Base-by-base conservation (phyloP, 2,888 invertebrate genomes). In the Ethmia dodecea region DNA sequence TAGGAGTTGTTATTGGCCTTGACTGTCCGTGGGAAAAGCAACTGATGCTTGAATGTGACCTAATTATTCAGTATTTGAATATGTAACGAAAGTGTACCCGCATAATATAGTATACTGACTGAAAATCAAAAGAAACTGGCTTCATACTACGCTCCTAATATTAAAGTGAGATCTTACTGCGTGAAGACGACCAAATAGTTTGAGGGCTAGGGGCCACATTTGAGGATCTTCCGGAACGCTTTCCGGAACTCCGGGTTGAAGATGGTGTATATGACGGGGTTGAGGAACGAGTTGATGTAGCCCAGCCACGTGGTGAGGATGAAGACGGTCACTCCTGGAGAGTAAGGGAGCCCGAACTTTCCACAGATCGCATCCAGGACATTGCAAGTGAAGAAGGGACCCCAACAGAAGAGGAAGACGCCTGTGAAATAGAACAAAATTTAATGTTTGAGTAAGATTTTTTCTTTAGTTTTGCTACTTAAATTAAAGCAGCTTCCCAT, bases 331-430 rank as follows among this genome's bases (percentile, higher is more conserved):
- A 97, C 90, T 13, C 96, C 93, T 0, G 96, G 94, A 46, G 93
- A 92, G 72, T 94, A 95, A 46, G 91, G 89, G 52, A 90, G 88
- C 32, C 90, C 89, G 55, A 94, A 86, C 77, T 97, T 96, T 57
- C 94, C 94, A 88, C 98, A 98, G 73, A 99, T 92, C 6, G 98
- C 99, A 69, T 97, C 98, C 87, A 98, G 91, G 49, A 98, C 96
- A 80, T 97, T 98, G 86, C 98, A 97, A 1, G 97, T 96, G 90
- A 99, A 99, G 88, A 99, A 99, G 22, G 99, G 99, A 43, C 97
- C 94, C 99, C 99, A 99, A 83, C 99, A 99, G 64, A 98, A 91
- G 26, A 99, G 91, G 78, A 99, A 99, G 2, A 98, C 97, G 57
- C 97, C 99, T 99, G 89, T n/a, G 43, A 1, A 22, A n/a, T n/a